These are phyloP conservation scores for Micromussa lordhowensis DNA, from an alignment of 92 coral and sea anemone genomes.

Conservation along the genomic window DNA sequence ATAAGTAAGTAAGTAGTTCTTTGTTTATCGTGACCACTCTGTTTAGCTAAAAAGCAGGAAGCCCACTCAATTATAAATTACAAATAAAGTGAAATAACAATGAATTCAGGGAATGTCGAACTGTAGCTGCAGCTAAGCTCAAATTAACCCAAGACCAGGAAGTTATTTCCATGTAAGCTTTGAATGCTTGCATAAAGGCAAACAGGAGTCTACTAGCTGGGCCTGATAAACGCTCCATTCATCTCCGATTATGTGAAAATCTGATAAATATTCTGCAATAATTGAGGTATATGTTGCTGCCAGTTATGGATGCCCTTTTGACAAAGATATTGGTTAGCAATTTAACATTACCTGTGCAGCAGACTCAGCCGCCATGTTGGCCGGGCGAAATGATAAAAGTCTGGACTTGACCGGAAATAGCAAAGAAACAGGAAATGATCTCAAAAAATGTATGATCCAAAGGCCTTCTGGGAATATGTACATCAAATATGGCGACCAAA, in stretches of 20 bases:
- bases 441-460: conserved; percentile 20
- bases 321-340: not conserved
- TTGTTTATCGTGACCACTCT: too few species aligned
- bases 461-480: conserved; percentile 14
- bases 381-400: not conserved
- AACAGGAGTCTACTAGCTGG: too few species aligned
- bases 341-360: conserved; percentile 77
- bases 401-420: conserved; percentile 58
- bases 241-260: not conserved
- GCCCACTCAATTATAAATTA: too few species aligned
- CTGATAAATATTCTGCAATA: not conserved
- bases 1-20: too few species aligned
- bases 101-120: too few species aligned
- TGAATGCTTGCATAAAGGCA: too few species aligned
- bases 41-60: too few species aligned
- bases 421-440: conserved; percentile 61
- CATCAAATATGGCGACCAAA: conserved; percentile 68
- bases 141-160: too few species aligned
- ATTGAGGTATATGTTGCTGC: not conserved
- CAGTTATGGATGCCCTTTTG: not conserved
- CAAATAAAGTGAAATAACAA: not conserved
- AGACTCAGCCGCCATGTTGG: conserved; percentile 87
- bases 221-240: not conserved
- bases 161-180: too few species aligned
- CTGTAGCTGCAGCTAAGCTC: too few species aligned